phyloP scores from a whole-genome alignment of 2,888 invertebrate genomes.

The Chesias legatella region DNA sequence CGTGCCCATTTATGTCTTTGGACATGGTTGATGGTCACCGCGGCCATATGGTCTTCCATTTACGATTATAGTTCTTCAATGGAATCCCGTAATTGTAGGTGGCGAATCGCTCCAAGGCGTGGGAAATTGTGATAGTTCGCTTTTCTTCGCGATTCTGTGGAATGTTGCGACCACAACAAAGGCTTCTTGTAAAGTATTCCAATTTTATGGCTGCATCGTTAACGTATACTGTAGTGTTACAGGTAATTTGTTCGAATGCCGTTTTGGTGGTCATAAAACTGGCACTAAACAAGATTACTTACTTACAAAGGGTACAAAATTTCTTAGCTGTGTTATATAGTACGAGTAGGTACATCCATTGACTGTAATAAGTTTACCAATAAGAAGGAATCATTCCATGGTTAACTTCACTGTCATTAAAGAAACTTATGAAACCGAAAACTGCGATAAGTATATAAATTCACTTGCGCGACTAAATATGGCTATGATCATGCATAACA shows the following conservation, averaged over 20 bases:
- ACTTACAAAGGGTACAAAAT: conserved; percentile 13
- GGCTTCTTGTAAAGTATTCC: conserved; percentile 9
- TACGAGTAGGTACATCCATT: too few species aligned
- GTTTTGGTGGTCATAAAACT: conserved; percentile 32
- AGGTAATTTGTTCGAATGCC: conserved; percentile 27
- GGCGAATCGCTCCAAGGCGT: conserved; percentile 51
- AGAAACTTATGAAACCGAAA: background rate
- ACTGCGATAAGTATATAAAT: conserved; percentile 3
- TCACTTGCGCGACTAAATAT: conserved; percentile 16
- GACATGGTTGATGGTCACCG: conserved; percentile 71
- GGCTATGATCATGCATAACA: conserved; percentile 13
- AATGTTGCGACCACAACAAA: conserved; percentile 20
- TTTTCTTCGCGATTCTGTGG: conserved; percentile 15
- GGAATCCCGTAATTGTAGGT: conserved; percentile 54
- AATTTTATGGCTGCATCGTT: conserved; percentile 20
- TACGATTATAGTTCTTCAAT: conserved; percentile 58
- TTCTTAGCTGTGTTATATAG: conserved; percentile 2
- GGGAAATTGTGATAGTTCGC: conserved; percentile 39
- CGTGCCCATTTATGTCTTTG: conserved; percentile 79
- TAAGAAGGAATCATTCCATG: background rate
- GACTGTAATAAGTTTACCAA: too few species aligned
- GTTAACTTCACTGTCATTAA: background rate
- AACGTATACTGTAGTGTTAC: conserved; percentile 18
- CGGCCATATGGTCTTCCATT: conserved; percentile 72
- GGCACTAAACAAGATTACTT: conserved; percentile 25